Percentiles rank a stretch among this genome's conserved stretches.
Evolutionary conservation across 2,113 vertebrate genomes (phyloP).

Genomic region (Holacanthus passer): DNA sequence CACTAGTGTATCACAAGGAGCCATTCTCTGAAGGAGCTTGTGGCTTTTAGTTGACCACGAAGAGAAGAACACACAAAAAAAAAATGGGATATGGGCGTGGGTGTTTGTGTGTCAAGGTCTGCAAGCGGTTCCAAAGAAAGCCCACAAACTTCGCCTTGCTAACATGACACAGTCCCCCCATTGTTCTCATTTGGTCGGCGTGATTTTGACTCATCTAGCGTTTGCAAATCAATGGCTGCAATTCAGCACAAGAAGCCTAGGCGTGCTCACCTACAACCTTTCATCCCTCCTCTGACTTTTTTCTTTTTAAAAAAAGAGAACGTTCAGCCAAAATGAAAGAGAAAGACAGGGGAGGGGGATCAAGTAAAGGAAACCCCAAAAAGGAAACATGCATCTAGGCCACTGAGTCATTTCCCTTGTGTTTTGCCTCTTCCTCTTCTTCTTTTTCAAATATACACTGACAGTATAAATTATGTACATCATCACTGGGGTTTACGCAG

Average conservation of each 20-base stretch:
- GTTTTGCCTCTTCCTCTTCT: constrained; percentile 60
- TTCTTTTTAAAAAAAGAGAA: constrained; percentile 6
- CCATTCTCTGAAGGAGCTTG: constrained; percentile 12
- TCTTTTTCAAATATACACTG: constrained; percentile 74
- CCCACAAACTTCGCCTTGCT: not conserved
- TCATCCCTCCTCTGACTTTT: not conserved
- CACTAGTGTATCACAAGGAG: constrained; percentile 4
- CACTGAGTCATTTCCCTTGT: constrained; percentile 81
- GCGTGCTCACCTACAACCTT: constrained; percentile 1
- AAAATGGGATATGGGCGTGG: not conserved
- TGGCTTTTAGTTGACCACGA: constrained; percentile 16
- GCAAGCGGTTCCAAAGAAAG: constrained; percentile 7
- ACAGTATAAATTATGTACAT: constrained; percentile 84
- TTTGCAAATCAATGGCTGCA: not conserved
- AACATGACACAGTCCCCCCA: not conserved
- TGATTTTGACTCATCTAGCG: not conserved
- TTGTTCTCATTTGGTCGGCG: constrained; percentile 11
- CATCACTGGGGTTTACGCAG: constrained; percentile 67
- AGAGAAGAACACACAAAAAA: not conserved
- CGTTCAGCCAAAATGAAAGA: constrained; percentile 50
- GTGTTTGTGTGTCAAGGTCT: constrained; percentile 17
- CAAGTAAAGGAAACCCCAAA: constrained; percentile 67
- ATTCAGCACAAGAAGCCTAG: not conserved
- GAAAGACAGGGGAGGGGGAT: constrained; percentile 42
- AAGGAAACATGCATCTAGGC: constrained; percentile 79